Conservation (phyloP, 1,140 invertebrate species). For the Drosophila chauvacae region DNA sequence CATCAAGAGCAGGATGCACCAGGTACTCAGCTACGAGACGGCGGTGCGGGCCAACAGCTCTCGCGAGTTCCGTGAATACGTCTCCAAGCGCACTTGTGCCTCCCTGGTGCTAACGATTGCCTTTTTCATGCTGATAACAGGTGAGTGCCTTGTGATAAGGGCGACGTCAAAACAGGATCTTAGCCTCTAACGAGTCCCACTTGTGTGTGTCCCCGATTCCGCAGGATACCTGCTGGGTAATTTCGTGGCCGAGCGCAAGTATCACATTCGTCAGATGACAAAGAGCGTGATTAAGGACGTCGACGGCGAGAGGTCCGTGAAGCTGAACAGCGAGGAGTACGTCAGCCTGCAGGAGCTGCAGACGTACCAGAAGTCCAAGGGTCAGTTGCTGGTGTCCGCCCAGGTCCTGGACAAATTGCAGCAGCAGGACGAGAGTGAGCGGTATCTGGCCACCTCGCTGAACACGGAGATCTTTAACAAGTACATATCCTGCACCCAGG, state of each 20-base stretch:
- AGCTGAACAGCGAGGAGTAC: conserved; percentile 70
- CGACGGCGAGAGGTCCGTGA: conserved; percentile 48
- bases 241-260: conserved; percentile 81
- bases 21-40: conserved; percentile 84
- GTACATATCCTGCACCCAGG: conserved; percentile 81
- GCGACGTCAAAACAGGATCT: not conserved
- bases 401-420: conserved; percentile 71
- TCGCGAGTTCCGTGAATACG: conserved; percentile 78
- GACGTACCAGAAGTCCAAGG: conserved; percentile 74
- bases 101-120: conserved; percentile 78
- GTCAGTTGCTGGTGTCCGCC: conserved; percentile 63
- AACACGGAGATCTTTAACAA: conserved; percentile 82
- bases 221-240: conserved; percentile 82
- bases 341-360: conserved; percentile 71
- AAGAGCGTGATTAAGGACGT: conserved; percentile 58
- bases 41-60: conserved; percentile 78
- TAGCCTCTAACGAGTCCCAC: conserved; percentile 53
- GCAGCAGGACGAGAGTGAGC: conserved; percentile 72
- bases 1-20: conserved; percentile 67
- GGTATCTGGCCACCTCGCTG: conserved; percentile 73
- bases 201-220: conserved; percentile 48
- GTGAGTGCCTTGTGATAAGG: conserved; percentile 45
- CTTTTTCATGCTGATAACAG: conserved; percentile 83
- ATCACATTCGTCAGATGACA: conserved; percentile 76
- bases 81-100: conserved; percentile 82